A percentile compares a stretch with the other conserved stretches of the same genome.
Conservation (phyloP, 2,113 vertebrate species). For the Burhinus oedicnemus region DNA sequence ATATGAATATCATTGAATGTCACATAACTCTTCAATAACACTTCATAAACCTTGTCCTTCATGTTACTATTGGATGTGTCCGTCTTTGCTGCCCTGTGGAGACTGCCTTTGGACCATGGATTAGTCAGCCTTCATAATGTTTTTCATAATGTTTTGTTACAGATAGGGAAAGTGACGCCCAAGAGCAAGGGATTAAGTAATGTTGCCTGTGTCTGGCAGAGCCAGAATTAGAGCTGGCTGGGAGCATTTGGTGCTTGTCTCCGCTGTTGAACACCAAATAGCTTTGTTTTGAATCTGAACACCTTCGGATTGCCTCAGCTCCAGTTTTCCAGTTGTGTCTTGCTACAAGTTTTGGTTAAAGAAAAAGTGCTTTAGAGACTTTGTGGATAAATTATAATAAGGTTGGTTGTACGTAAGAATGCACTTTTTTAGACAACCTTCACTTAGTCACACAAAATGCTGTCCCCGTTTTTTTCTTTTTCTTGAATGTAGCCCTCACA, state of each 20-base stretch:
- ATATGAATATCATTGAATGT: not conserved
- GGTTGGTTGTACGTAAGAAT: not conserved
- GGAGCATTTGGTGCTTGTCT: not conserved
- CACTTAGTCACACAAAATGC: not conserved
- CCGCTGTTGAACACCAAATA: not conserved
- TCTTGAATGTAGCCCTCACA: not conserved
- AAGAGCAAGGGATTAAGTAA: not conserved
- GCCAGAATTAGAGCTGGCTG: not conserved
- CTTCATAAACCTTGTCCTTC: not conserved
- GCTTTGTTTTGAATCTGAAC: not conserved
- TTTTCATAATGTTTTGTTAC: not conserved
- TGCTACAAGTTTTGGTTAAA: not conserved
- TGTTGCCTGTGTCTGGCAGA: not conserved
- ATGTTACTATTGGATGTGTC: not conserved
- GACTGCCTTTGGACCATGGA: not conserved
- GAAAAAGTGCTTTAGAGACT: not conserved
- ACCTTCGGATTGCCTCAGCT: not conserved
- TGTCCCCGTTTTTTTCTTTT: not conserved
- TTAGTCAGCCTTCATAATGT: not conserved
- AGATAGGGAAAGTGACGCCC: not conserved
- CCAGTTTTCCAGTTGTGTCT: not conserved
- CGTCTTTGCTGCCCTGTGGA: not conserved
- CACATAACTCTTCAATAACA: not conserved
- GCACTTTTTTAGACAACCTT: not conserved
- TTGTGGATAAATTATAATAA: not conserved